Base-by-base conservation (phyloP, 2,113 vertebrate genomes). In the Saimiri boliviensis region DNA sequence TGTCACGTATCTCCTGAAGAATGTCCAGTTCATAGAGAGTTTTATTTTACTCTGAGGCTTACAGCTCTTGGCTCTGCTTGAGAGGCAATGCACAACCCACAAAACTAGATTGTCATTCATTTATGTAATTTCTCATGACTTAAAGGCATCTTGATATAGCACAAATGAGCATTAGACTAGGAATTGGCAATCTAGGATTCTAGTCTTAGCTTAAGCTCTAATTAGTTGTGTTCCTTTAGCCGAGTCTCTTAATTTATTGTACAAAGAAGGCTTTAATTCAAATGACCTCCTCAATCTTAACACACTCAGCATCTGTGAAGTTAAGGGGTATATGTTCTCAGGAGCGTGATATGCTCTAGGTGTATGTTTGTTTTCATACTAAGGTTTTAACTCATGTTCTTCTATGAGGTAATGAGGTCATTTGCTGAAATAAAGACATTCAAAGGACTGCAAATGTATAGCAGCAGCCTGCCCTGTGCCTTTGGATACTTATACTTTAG, bases 61-160 rank as follows among this genome's bases (percentile, higher is more conserved):
- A 40, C 0, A 74, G 49, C 17, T 84, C 21, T 91, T 68, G 66
- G 77, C 8, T 93, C 49, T 74, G 60, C 58, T 89, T 96, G 82
- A 47, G n/a, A 42, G 91, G 32, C 47, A 86, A 52, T 89, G 89
- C 35, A 66, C 81, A 58, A 84, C 32, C 68, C 93, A 94, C 79
- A 93, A 88, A 95, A 89, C 77, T 94, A 89, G 40, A 83, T 25
- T 74, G 40, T 58, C 20, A 63, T 79, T 87, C 52, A 68, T 56
- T 94, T 45, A 45, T 74, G 47, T 76, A 83, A 89, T 86, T 96
- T 91, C 60, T 95, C 77, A 42, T 86, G 60, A 93, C n/a, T 79
- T 47, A 77, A 86, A 86, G 37, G 19, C 40, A 86, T 91, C 77
- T 91, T 86, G 60, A 82, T 63, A 25, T 35, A 82, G 37, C 8